These are phyloP conservation scores for Augochlora pura DNA, from an alignment of 1,140 invertebrate genomes.

Conservation along the genomic window DNA sequence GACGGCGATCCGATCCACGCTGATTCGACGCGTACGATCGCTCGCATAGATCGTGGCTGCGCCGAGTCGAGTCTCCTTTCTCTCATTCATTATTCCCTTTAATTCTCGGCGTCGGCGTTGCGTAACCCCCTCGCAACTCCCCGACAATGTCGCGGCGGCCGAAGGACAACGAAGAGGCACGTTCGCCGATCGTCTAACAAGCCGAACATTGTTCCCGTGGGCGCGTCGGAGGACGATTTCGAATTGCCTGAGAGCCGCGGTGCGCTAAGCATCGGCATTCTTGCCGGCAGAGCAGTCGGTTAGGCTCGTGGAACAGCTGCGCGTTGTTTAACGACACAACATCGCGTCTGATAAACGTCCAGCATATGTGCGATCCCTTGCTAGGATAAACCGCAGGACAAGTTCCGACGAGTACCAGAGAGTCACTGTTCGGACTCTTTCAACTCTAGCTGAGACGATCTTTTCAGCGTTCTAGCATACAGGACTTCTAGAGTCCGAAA, in stretches of 20 bases:
- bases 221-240: neutral
- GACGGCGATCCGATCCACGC: neutral
- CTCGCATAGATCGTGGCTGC: conserved; percentile 17
- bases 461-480: too few relatives aligned
- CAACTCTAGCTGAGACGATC: too few relatives aligned
- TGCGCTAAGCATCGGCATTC: too few relatives aligned
- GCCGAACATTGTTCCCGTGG: conserved; percentile 13
- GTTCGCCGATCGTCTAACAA: conserved; percentile 13
- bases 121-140: conserved; percentile 48
- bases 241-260: neutral
- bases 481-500: too few relatives aligned
- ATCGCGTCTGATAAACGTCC: conserved; percentile 23
- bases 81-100: conserved; percentile 62
- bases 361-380: neutral
- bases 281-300: too few relatives aligned
- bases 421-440: too few relatives aligned
- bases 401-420: neutral
- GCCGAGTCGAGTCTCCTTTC: conserved; percentile 46
- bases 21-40: conserved; percentile 13
- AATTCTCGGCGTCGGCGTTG: conserved; percentile 50
- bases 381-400: neutral
- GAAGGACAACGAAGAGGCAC: conserved; percentile 44
- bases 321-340: conserved; percentile 36
- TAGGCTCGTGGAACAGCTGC: conserved; percentile 32
- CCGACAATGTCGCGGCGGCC: conserved; percentile 54